These are phyloP conservation scores for Zosterops hypoxanthus DNA, from an alignment of 2,113 vertebrate species.

Conservation along the genomic window DNA sequence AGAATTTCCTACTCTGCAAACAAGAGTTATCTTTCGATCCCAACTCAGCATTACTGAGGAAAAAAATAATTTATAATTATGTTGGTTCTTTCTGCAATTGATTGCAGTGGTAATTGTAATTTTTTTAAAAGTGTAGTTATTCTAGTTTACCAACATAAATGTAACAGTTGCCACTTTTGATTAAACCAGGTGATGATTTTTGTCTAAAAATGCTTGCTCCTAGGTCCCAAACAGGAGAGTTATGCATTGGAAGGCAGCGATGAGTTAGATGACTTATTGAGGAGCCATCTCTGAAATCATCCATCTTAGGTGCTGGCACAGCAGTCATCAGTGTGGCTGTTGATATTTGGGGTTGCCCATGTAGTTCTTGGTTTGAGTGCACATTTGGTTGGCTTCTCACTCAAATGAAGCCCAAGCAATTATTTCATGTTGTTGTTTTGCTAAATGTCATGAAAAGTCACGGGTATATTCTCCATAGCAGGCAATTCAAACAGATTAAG, in stretches of 20 bases:
- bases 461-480: not conserved
- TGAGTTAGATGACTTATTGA: not conserved
- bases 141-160: not conserved
- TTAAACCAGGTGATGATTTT: not conserved
- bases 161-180: not conserved
- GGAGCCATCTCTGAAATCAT: not conserved
- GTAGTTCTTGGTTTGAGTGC: not conserved
- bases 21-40: not conserved
- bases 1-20: not conserved
- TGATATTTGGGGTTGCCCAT: not conserved
- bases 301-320: not conserved
- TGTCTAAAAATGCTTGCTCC: not conserved
- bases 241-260: not conserved
- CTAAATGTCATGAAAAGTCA: not conserved
- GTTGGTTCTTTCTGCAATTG: not conserved
- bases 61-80: not conserved
- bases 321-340: not conserved
- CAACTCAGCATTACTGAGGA: not conserved
- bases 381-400: not conserved
- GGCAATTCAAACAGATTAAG: not conserved
- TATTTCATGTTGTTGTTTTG: not conserved
- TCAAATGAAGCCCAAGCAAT: not conserved
- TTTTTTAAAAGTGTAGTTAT: not conserved
- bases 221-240: not conserved
- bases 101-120: not conserved